These are phyloP conservation scores for Dichetophora obliterata DNA, from an alignment of 2,888 invertebrate genomes.

Conservation along the genomic window DNA sequence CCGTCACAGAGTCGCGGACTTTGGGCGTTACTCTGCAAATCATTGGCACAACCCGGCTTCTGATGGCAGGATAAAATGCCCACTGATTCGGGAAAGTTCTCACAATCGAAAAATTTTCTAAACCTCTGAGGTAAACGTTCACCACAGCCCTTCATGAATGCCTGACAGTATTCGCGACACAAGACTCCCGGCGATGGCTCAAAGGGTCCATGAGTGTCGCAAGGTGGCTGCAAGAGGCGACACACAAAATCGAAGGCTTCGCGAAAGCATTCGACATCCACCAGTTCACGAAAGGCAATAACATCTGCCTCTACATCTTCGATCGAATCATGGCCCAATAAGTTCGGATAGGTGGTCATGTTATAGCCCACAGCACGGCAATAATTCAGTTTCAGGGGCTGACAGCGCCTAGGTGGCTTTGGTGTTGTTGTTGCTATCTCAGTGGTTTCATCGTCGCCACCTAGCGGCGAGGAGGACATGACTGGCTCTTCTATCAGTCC, in stretches of 20 bases:
- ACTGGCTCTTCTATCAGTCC: conserved; percentile 67
- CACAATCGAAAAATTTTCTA: conserved; percentile 81
- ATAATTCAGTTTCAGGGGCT: conserved; percentile 76
- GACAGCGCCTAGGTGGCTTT: conserved; percentile 77
- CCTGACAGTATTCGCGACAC: conserved; percentile 86
- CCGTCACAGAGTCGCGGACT: conserved; percentile 88
- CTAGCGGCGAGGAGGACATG: conserved; percentile 68
- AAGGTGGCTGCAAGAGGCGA: conserved; percentile 86
- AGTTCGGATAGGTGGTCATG: conserved; percentile 85
- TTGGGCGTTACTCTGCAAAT: conserved; percentile 80
- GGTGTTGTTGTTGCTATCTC: conserved; percentile 69
- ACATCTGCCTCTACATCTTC: conserved; percentile 81
- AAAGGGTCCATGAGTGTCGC: conserved; percentile 77
- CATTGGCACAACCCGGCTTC: conserved; percentile 85
- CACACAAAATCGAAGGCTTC: conserved; percentile 92
- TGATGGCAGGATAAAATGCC: conserved; percentile 81
- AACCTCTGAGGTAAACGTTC: conserved; percentile 79
- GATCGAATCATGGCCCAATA: conserved; percentile 73
- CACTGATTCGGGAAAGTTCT: conserved; percentile 83
- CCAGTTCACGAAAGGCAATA: conserved; percentile 86
- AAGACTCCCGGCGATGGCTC: conserved; percentile 66
- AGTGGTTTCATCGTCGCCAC: conserved; percentile 66
- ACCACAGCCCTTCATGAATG: conserved; percentile 88
- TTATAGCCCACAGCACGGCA: conserved; percentile 83
- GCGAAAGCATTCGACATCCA: conserved; percentile 91